Conservation (phyloP, 53 echinoderm and acorn worm species). For the Temnopleurus reevesii region DNA sequence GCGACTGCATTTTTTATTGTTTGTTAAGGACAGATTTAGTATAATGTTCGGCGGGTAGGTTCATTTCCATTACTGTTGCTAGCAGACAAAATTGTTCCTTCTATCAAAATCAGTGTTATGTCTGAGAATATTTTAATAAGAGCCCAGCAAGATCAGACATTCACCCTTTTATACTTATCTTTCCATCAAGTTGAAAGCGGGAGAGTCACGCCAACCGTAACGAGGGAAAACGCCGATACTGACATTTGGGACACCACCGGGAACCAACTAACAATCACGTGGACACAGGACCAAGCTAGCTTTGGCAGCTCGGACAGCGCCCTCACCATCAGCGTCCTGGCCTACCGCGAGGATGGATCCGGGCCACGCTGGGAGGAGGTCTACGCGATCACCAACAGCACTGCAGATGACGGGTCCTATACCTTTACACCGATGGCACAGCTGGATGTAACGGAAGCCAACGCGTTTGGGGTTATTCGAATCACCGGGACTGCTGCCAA, state of each 20-base stretch:
- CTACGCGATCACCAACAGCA: conserved; percentile 29
- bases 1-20: no score
- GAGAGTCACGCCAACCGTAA: conserved; percentile 2
- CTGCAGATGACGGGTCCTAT: conserved; percentile 44
- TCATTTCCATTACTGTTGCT: no score
- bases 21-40: no score
- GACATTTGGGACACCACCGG: conserved; percentile 60
- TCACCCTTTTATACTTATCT: no score
- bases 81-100: no score
- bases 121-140: no score
- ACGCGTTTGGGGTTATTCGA: conserved; percentile 75
- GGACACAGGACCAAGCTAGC: conserved; percentile 27
- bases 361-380: conserved; percentile 59
- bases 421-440: conserved; percentile 61
- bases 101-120: no score
- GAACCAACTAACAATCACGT: conserved; percentile 55
- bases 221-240: conserved; percentile 23
- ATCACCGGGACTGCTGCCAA: conserved; percentile 15
- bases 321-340: conserved; percentile 59
- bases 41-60: no score
- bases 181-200: conserved; percentile 29
- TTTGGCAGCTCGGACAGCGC: conserved; percentile 6
- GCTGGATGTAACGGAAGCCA: conserved; percentile 61
- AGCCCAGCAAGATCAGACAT: no score
- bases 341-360: conserved; percentile 61